phyloP scores from a whole-genome alignment of 2,113 vertebrate genomes.

The Prolemur simus region DNA sequence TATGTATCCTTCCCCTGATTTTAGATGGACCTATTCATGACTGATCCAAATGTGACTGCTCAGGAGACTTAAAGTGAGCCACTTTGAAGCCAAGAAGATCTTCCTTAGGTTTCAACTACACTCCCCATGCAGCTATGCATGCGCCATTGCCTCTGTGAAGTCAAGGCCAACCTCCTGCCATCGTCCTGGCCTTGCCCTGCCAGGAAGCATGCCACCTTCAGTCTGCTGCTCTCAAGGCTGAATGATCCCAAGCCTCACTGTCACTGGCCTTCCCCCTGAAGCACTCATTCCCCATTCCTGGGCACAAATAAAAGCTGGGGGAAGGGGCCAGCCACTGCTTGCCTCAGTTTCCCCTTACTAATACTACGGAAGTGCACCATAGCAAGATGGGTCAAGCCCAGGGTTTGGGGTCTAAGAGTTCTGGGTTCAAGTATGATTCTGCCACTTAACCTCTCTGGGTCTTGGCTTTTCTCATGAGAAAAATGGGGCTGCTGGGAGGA shows the following conservation, averaged over 20 bases:
- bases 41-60: background rate
- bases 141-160: background rate
- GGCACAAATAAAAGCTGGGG: background rate
- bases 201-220: fast-evolving
- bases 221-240: background rate
- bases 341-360: background rate
- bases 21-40: background rate
- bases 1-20: background rate
- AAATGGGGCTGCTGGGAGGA: background rate
- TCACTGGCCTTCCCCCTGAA: background rate
- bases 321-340: background rate
- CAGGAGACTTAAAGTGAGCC: background rate
- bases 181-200: background rate
- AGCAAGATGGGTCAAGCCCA: background rate
- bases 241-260: background rate
- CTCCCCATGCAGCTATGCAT: background rate
- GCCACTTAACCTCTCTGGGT: background rate
- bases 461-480: background rate
- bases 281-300: background rate
- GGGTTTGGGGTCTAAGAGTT: background rate
- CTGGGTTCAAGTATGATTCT: background rate
- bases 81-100: background rate
- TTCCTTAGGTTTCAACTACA: background rate
- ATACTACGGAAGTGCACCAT: fast-evolving
- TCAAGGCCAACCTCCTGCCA: background rate